These are phyloP conservation scores for Montipora efflorescens DNA, from an alignment of 64 coral and sea anemone species.

Conservation along the genomic window DNA sequence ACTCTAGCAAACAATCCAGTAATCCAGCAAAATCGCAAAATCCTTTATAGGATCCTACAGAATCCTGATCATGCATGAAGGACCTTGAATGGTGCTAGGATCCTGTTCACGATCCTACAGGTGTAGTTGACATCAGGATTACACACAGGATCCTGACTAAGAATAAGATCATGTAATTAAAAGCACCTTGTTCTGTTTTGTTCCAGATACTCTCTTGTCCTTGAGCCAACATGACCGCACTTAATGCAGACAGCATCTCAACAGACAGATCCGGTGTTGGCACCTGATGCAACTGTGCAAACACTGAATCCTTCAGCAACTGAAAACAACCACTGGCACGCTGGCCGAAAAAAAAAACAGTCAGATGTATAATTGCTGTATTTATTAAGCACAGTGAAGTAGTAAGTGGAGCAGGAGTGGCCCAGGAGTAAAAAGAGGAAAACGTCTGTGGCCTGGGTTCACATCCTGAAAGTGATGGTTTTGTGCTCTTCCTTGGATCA, in stretches of 20 bases:
- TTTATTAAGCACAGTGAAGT: not conserved
- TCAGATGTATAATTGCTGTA: not conserved
- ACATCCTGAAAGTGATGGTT: no score
- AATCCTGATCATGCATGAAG: no score
- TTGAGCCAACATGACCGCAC: conserved; percentile 92
- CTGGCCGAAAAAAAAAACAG: conserved; percentile 5
- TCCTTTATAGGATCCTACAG: no score
- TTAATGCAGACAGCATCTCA: conserved; percentile 79
- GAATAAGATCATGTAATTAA: not conserved
- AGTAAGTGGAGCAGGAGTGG: not conserved
- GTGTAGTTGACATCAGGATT: no score
- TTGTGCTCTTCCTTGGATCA: no score
- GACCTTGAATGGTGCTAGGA: no score
- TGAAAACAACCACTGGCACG: conserved; percentile 88
- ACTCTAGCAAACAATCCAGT: no score
- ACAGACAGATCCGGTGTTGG: conserved; percentile 95
- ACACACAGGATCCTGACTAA: not conserved
- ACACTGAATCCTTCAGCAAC: conserved; percentile 86
- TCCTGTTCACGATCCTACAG: no score
- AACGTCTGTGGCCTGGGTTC: no score
- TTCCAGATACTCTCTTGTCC: conserved; percentile 96
- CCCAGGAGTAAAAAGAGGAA: no score
- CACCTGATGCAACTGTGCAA: conserved; percentile 88
- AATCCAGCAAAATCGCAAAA: no score
- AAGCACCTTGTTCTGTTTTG: conserved; percentile 93